Conservation (phyloP, 1,140 invertebrate genomes). For the Sweltsa coloradensis region DNA sequence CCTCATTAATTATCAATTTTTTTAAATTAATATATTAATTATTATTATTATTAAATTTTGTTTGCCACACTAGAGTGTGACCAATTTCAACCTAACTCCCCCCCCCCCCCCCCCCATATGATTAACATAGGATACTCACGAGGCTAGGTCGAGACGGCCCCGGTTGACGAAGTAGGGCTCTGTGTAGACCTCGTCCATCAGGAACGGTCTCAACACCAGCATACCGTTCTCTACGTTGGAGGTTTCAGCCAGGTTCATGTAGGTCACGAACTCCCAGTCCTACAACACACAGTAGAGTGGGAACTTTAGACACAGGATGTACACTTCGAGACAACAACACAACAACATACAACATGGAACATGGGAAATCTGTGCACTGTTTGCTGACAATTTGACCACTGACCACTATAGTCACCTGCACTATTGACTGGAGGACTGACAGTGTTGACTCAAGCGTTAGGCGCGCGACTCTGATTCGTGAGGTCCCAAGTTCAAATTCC, state of each 20-base stretch:
- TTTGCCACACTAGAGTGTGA: too few relatives aligned
- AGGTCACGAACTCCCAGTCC: constrained; percentile 57
- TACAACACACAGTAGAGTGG: constrained; percentile 17
- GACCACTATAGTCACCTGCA: neutral
- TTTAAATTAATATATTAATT: too few relatives aligned
- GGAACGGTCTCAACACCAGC: constrained; percentile 43
- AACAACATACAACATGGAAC: neutral
- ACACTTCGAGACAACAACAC: neutral
- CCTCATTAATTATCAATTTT: too few relatives aligned
- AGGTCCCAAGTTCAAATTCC: too few relatives aligned
- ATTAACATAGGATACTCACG: too few relatives aligned
- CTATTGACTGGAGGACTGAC: neutral
- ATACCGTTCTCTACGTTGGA: constrained; percentile 39
- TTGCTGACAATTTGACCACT: neutral
- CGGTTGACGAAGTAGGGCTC: too few relatives aligned
- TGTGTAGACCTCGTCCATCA: constrained; percentile 46
- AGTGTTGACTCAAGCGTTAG: neutral
- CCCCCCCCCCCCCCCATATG: too few relatives aligned
- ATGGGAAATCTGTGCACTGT: neutral
- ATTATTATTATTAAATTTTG: too few relatives aligned
- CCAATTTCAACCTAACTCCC: too few relatives aligned
- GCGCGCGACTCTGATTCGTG: too few relatives aligned
- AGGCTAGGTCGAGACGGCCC: too few relatives aligned
- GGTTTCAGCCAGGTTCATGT: constrained; percentile 43
- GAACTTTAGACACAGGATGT: neutral